phyloP scores from a whole-genome alignment of 1,140 invertebrate species.

The Lasioglossum baleicum region DNA sequence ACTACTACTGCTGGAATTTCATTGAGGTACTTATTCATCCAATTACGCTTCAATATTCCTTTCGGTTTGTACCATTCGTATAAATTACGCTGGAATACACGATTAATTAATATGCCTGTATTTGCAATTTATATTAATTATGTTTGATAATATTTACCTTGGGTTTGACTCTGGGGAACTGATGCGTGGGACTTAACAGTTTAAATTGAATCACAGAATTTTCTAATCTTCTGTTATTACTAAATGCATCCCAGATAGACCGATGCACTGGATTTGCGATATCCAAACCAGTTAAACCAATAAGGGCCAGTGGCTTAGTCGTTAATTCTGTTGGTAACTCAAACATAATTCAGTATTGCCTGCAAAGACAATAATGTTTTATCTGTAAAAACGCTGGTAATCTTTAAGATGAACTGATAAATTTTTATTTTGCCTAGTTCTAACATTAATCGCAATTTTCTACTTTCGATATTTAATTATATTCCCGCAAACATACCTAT shows the following conservation, averaged over 20 bases:
- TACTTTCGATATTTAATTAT: background rate
- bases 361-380: slow-evolving; percentile 11
- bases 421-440: too few species aligned
- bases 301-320: slow-evolving; percentile 89
- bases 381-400: too few species aligned
- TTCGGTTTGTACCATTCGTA: slow-evolving; percentile 98
- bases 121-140: slow-evolving; percentile 17
- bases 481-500: slow-evolving; percentile 8
- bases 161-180: slow-evolving; percentile 94
- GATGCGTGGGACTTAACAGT: slow-evolving; percentile 87
- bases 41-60: slow-evolving; percentile 96
- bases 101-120: background rate
- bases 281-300: slow-evolving; percentile 93
- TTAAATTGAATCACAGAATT: slow-evolving; percentile 92
- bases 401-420: background rate
- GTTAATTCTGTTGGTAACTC: slow-evolving; percentile 89
- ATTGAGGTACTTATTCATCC: slow-evolving; percentile 96
- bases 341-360: slow-evolving; percentile 69
- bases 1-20: slow-evolving; percentile 95
- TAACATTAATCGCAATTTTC: background rate
- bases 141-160: slow-evolving; percentile 81
- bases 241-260: slow-evolving; percentile 95
- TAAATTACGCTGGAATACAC: slow-evolving; percentile 84
- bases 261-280: slow-evolving; percentile 92
- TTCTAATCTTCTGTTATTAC: slow-evolving; percentile 88